Conservation (phyloP, 2,888 invertebrate species). For the Stenoptilia bipunctidactyla region DNA sequence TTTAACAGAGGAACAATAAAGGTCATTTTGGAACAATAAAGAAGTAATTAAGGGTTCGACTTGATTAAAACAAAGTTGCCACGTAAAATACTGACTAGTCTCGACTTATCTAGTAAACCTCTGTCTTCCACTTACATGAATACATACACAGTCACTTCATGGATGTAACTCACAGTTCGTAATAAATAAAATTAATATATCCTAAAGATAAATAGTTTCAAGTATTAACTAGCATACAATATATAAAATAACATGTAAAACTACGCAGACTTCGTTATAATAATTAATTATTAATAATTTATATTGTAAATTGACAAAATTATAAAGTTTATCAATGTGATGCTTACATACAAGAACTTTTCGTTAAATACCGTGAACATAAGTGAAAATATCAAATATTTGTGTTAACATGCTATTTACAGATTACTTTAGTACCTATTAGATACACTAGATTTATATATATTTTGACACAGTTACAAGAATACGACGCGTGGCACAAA, state of each 20-base stretch:
- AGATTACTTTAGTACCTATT: slow-evolving; percentile 39
- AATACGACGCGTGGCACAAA: slow-evolving; percentile 20
- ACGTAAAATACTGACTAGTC: slow-evolving; percentile 23
- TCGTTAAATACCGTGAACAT: slow-evolving; percentile 41
- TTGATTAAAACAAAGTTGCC: not conserved
- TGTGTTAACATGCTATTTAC: slow-evolving; percentile 49
- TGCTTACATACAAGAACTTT: slow-evolving; percentile 39
- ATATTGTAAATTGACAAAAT: slow-evolving; percentile 49
- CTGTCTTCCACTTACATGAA: no score
- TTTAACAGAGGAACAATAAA: no score
- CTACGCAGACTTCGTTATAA: slow-evolving; percentile 51
- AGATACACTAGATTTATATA: slow-evolving; percentile 64
- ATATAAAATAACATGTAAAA: slow-evolving; percentile 37
- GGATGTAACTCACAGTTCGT: slow-evolving; percentile 22
- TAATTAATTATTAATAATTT: slow-evolving; percentile 20
- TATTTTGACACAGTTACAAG: slow-evolving; percentile 50
- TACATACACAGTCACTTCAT: not conserved
- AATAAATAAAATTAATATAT: slow-evolving; percentile 29
- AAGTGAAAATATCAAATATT: slow-evolving; percentile 45
- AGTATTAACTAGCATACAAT: slow-evolving; percentile 35
- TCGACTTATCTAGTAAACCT: no score
- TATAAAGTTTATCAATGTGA: slow-evolving; percentile 35
- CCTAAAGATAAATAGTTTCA: slow-evolving; percentile 29
- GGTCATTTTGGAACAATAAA: no score
- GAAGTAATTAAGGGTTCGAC: no score